Percentiles rank a stretch among this genome's conserved stretches.
Conservation (phyloP, 2,113 vertebrate genomes). For the Kryptolebias marmoratus region DNA sequence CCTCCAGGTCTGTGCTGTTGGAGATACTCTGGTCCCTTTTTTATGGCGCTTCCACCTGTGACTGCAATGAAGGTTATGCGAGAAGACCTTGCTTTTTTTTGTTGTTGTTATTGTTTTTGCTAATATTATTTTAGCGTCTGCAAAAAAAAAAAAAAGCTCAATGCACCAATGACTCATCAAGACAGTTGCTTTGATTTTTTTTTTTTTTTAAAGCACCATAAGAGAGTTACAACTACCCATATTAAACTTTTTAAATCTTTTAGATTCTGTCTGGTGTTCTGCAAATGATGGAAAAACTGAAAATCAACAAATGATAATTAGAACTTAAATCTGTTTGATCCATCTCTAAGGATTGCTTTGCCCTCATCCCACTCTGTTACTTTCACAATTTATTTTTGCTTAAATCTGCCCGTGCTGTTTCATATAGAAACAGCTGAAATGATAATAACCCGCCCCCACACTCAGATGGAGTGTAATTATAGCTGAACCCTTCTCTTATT, state of each 20-base stretch:
- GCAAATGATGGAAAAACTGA: slow-evolving; percentile 30
- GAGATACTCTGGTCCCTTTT: slow-evolving; percentile 41
- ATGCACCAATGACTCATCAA: not conserved
- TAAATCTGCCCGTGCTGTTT: slow-evolving; percentile 21
- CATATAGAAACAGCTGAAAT: slow-evolving; percentile 11
- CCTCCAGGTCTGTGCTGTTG: slow-evolving; percentile 31
- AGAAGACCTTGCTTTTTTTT: slow-evolving; percentile 12
- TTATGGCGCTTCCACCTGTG: slow-evolving; percentile 34
- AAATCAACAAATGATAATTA: slow-evolving; percentile 31
- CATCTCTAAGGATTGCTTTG: slow-evolving; percentile 13
- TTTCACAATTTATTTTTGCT: slow-evolving; percentile 36
- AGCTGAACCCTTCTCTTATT: slow-evolving; percentile 50
- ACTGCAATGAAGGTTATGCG: slow-evolving; percentile 5
- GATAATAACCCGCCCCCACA: slow-evolving; percentile 1
- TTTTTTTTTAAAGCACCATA: too few species aligned
- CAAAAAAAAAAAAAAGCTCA: slow-evolving; percentile 11
- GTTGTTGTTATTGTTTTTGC: slow-evolving; percentile 7
- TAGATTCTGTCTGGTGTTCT: slow-evolving; percentile 19
- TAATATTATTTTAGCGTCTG: slow-evolving; percentile 29
- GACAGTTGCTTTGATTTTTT: slow-evolving; percentile 40
- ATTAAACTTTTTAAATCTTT: too few species aligned
- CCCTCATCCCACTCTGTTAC: slow-evolving; percentile 8
- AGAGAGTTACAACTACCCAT: too few species aligned
- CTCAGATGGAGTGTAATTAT: slow-evolving; percentile 21
- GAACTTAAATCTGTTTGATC: slow-evolving; percentile 38